Evolutionary conservation across 2,888 invertebrate genomes (phyloP).

Genomic region (Sturmia bella): DNA sequence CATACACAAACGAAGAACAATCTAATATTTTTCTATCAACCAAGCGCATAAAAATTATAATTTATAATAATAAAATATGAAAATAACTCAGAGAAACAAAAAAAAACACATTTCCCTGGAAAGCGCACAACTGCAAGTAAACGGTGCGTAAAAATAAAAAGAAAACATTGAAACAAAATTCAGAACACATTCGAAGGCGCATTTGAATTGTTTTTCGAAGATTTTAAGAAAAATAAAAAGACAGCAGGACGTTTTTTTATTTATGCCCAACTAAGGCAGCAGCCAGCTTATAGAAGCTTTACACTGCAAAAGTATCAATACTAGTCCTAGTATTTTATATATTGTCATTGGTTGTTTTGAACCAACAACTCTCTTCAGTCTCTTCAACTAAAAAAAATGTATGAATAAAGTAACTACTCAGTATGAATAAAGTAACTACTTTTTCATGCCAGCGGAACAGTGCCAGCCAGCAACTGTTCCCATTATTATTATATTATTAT

Average conservation of each 20-base stretch:
- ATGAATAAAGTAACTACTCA: too few relatives aligned
- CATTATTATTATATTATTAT: too few relatives aligned
- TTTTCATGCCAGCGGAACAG: too few relatives aligned
- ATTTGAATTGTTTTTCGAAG: slow-evolving; percentile 25
- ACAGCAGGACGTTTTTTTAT: slow-evolving; percentile 2
- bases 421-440: too few relatives aligned
- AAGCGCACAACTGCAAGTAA: slow-evolving; percentile 49
- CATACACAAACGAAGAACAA: slow-evolving; percentile 36
- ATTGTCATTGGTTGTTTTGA: too few relatives aligned
- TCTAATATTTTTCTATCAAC: slow-evolving; percentile 59
- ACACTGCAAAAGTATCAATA: neutral
- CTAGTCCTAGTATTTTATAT: too few relatives aligned
- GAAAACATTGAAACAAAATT: slow-evolving; percentile 23
- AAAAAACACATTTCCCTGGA: slow-evolving; percentile 17
- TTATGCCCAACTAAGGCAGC: neutral
- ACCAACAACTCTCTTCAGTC: too few relatives aligned
- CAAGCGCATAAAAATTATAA: slow-evolving; percentile 67
- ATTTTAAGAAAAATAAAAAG: slow-evolving; percentile 9
- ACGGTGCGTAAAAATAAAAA: slow-evolving; percentile 55
- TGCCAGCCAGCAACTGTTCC: too few relatives aligned
- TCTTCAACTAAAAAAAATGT: too few relatives aligned
- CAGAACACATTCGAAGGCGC: neutral
- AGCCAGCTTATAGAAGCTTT: slow-evolving; percentile 16
- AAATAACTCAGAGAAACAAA: slow-evolving; percentile 21
- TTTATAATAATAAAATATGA: slow-evolving; percentile 64